These are phyloP conservation scores for Turnix velox DNA, from an alignment of 2,113 vertebrate species.

Conservation along the genomic window DNA sequence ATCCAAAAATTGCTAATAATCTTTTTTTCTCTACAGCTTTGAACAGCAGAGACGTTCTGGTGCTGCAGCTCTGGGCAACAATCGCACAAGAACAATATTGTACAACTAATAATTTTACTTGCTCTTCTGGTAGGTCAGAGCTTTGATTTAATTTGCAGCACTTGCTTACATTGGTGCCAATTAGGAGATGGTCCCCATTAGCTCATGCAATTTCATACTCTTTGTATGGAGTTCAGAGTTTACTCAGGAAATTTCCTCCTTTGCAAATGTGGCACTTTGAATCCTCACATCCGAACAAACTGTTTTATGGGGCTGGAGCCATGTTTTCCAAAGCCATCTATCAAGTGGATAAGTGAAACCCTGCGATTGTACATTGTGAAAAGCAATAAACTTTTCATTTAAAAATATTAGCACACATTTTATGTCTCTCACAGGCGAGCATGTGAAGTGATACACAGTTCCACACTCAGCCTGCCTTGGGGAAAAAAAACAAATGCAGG, in stretches of 20 bases:
- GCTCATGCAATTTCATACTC: slow-evolving; percentile 11
- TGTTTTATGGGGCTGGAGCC: background rate
- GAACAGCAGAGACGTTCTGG: background rate
- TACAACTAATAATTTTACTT: slow-evolving; percentile 54
- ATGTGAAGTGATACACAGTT: background rate
- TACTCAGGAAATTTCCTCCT: slow-evolving; percentile 23
- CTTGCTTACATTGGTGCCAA: slow-evolving; percentile 33
- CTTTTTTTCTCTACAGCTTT: background rate
- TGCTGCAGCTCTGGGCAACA: slow-evolving; percentile 37
- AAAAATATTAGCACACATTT: slow-evolving; percentile 18
- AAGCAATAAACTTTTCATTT: background rate
- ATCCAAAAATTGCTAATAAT: slow-evolving; percentile 57
- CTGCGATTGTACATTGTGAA: background rate
- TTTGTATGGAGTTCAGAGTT: slow-evolving; percentile 56
- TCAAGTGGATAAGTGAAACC: background rate
- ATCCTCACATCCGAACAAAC: slow-evolving; percentile 27
- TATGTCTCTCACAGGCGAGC: background rate
- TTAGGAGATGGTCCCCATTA: slow-evolving; percentile 10
- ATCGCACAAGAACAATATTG: slow-evolving; percentile 28
- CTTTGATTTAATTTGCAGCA: slow-evolving; percentile 55
- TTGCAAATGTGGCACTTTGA: slow-evolving; percentile 35
- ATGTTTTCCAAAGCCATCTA: slow-evolving; percentile 1
- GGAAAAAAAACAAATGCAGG: background rate
- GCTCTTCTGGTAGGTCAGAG: slow-evolving; percentile 43
- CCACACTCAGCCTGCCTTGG: background rate